Evolutionary conservation across 2,113 vertebrate genomes (phyloP).

Genomic region (Chaetodon auriga): DNA sequence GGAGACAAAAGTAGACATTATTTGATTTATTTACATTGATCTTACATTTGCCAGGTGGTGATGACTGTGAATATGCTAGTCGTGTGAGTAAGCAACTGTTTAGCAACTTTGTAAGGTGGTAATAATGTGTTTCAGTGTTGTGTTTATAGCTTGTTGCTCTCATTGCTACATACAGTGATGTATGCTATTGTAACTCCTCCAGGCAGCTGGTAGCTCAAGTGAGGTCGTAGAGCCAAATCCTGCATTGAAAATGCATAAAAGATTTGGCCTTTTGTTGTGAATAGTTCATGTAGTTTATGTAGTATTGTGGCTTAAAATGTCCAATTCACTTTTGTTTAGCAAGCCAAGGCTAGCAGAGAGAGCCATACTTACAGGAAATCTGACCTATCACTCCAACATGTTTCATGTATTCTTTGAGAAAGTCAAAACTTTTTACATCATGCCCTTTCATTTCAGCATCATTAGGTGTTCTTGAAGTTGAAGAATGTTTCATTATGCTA

Average conservation of each 20-base stretch:
- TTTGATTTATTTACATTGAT: neutral
- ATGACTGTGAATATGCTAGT: conserved; percentile 32
- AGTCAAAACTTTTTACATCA: neutral
- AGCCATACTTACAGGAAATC: neutral
- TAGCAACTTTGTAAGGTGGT: neutral
- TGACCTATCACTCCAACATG: too few species aligned
- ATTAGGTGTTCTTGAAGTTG: neutral
- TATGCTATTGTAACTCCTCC: neutral
- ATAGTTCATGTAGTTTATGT: too few species aligned
- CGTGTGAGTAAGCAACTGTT: neutral
- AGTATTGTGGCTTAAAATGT: neutral
- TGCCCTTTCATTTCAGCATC: neutral
- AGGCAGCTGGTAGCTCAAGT: neutral
- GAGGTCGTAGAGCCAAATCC: neutral
- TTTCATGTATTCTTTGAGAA: neutral
- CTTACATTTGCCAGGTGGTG: conserved; percentile 13
- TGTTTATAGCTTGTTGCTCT: conserved; percentile 3
- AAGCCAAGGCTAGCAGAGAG: neutral
- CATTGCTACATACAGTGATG: neutral
- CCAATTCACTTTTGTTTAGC: too few species aligned
- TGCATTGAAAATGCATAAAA: neutral
- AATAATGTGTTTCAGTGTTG: neutral
- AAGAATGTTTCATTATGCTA: neutral
- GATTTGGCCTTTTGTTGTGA: neutral
- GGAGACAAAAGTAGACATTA: neutral